phyloP scores from a whole-genome alignment of 2,797 vertebrate genomes.

The Anguilla obscura region DNA sequence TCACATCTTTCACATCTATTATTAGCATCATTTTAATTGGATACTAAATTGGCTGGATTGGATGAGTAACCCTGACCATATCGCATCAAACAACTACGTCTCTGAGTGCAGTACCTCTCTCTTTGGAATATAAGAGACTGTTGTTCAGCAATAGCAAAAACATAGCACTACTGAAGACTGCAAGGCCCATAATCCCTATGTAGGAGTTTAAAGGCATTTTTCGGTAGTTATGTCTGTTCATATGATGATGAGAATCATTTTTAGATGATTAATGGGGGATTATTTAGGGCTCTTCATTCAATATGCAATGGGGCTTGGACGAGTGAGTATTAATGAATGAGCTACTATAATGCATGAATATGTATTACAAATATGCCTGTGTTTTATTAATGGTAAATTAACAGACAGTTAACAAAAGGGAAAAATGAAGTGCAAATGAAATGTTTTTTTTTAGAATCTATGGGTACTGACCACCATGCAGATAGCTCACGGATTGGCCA shows the following conservation, averaged over 20 bases:
- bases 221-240: not conserved
- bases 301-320: not conserved
- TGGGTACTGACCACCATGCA: too few species aligned
- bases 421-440: not conserved
- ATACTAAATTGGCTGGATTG: conserved; percentile 15
- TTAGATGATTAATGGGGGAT: not conserved
- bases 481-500: too few species aligned
- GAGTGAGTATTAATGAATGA: not conserved
- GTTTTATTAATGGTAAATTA: not conserved
- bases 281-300: not conserved
- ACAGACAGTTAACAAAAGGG: not conserved
- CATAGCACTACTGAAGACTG: not conserved
- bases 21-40: conserved; percentile 6
- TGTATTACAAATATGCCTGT: not conserved
- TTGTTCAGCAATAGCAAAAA: not conserved
- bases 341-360: not conserved
- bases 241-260: not conserved
- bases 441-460: not conserved
- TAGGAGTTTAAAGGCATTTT: not conserved
- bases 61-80: not conserved
- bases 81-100: not conserved
- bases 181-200: not conserved
- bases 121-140: not conserved
- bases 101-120: not conserved
- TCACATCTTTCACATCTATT: conserved; percentile 15